phyloP scores from a whole-genome alignment of 2,797 vertebrate genomes.

The Chrosomus eos region DNA sequence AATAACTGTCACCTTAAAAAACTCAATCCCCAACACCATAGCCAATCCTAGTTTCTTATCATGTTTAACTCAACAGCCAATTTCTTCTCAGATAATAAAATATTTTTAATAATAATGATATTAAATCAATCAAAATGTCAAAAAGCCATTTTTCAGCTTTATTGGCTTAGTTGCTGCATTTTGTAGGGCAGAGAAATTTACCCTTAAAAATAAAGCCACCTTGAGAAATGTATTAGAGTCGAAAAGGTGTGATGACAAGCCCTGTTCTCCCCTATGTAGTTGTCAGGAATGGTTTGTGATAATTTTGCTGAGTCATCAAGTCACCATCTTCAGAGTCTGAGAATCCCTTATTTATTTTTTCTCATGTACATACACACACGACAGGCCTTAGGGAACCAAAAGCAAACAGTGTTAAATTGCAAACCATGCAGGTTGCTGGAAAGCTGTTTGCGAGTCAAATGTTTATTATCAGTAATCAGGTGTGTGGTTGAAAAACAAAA shows the following conservation, averaged over 20 bases:
- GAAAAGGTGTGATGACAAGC: slow-evolving; percentile 11
- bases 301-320: slow-evolving; percentile 44
- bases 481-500: slow-evolving; percentile 34
- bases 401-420: slow-evolving; percentile 45
- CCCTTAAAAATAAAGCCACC: background rate
- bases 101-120: fast-evolving
- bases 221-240: background rate
- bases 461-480: slow-evolving; percentile 35
- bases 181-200: background rate
- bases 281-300: slow-evolving; percentile 25
- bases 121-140: background rate
- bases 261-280: background rate
- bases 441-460: slow-evolving; percentile 29
- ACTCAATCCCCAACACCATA: too few species aligned
- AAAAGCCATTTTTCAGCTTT: background rate
- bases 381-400: slow-evolving; percentile 23
- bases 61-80: background rate
- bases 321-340: slow-evolving; percentile 24
- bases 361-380: background rate
- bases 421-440: slow-evolving; percentile 32
- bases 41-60: background rate
- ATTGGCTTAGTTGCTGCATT: background rate
- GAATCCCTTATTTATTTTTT: slow-evolving; percentile 12
- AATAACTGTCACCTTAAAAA: too few species aligned
- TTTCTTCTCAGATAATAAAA: background rate